phyloP scores from a whole-genome alignment of 2,888 invertebrate genomes.

The Acrobasis repandana region DNA sequence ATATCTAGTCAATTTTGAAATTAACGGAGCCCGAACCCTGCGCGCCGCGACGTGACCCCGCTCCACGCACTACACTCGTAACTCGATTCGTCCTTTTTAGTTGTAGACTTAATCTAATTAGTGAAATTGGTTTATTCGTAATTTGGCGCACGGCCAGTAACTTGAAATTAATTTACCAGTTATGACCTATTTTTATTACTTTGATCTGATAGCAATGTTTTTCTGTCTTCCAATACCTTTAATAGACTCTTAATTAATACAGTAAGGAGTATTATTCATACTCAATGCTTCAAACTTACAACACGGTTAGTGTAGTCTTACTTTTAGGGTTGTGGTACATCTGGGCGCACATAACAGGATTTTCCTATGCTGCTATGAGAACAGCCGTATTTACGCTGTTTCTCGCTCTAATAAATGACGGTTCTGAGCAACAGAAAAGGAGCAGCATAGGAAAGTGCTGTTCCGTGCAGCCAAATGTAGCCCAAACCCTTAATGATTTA shows the following conservation, averaged over 20 bases:
- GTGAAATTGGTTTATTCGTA: slow-evolving; percentile 66
- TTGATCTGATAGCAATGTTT: slow-evolving; percentile 79
- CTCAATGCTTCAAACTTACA: slow-evolving; percentile 33
- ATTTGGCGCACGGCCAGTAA: slow-evolving; percentile 70
- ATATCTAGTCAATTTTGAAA: slow-evolving; percentile 82
- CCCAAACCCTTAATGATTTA: too few species aligned
- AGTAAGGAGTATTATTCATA: slow-evolving; percentile 38
- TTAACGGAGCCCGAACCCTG: slow-evolving; percentile 72
- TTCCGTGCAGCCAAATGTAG: too few species aligned
- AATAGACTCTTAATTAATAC: slow-evolving; percentile 50
- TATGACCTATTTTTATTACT: slow-evolving; percentile 51
- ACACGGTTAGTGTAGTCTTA: slow-evolving; percentile 50
- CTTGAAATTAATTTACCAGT: slow-evolving; percentile 56
- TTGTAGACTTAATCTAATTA: slow-evolving; percentile 61
- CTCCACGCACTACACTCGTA: slow-evolving; percentile 65
- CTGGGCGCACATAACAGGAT: too few species aligned
- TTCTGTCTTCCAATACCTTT: slow-evolving; percentile 78
- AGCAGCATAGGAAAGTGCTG: too few species aligned
- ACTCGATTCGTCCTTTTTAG: slow-evolving; percentile 71
- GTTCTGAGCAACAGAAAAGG: too few species aligned
- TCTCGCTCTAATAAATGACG: too few species aligned
- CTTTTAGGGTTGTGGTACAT: too few species aligned
- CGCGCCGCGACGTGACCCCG: slow-evolving; percentile 43
- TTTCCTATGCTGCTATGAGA: too few species aligned
- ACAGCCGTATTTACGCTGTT: too few species aligned